Base-by-base conservation (phyloP, 92 coral and sea anemone genomes). In the Porites cylindrica region DNA sequence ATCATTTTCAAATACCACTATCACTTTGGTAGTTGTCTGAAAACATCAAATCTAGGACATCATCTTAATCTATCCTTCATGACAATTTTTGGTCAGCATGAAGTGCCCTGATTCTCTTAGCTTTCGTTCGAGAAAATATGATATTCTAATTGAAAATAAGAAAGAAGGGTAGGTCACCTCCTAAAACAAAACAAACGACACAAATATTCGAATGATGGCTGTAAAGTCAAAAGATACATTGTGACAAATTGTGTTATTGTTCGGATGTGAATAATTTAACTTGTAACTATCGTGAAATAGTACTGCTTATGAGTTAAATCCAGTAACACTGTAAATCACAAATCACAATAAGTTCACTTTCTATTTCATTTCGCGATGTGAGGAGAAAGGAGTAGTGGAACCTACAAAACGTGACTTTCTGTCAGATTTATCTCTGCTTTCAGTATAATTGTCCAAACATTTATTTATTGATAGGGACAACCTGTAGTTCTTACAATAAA, bases 381-480 rank as follows among this genome's bases (percentile, higher is more conserved):
- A 58, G 6, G 73, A 7, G 2, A 11, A 58, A 71, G 18, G 11
- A 50, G 59, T 8, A 66, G 10, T 61, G 59, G 19, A 66, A 60
- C 11, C 61, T 10, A 43, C 18, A 24, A 10, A 47, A 78, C 52
- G 1, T 6, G 24, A 79, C 43, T 19, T 79, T 14, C 17, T 59
- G 29, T 32, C 38, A 32, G 77, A 77, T 77, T 77, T 23, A 10
- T 82, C 8, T 6, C 11, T 16, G 60, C 11, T 66, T 71, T 66
- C 13, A 26, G 20, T 20, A 38, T 38, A 38, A 66, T 51, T 56
- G 77, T 82, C 18, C 26, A 70, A 82, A 70, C 78, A 82, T 82
- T 82, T 56, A 53, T 59, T 70, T 54, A 56, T 71, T 71, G 86
- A 82, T 29, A 82, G 19, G 19, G 47, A 60, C n/a, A 72, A 56